These are phyloP conservation scores for Spialia ferax DNA, from an alignment of 2,888 invertebrate species.

Conservation along the genomic window DNA sequence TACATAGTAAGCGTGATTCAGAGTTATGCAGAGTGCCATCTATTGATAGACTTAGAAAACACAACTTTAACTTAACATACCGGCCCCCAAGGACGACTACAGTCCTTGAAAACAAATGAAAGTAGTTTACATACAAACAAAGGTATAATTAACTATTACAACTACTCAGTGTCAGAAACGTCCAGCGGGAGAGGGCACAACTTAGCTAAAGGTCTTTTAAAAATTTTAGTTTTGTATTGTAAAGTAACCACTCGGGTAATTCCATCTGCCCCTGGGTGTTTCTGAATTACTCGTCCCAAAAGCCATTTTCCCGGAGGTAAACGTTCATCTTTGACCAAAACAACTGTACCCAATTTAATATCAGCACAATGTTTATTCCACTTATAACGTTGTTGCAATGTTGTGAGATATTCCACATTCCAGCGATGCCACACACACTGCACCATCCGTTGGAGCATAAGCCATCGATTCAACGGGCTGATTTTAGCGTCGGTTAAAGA, in stretches of 20 bases:
- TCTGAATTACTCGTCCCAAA: conserved; percentile 8
- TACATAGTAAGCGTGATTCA: no score
- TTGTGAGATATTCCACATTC: conserved; percentile 40
- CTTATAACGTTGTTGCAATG: conserved; percentile 28
- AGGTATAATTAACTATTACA: background rate
- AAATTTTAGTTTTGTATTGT: conserved; percentile 12
- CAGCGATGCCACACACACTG: conserved; percentile 45
- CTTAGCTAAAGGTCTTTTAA: conserved; percentile 12
- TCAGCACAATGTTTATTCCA: conserved; percentile 16
- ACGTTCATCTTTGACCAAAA: background rate
- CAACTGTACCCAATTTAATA: background rate
- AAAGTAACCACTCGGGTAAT: conserved; percentile 6
- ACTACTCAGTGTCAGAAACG: background rate
- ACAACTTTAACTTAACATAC: background rate
- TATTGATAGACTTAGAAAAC: background rate
- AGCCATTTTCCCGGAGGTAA: conserved; percentile 19
- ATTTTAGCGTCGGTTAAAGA: background rate
- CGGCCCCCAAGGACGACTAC: background rate
- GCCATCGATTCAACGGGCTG: conserved; percentile 21
- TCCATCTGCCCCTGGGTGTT: conserved; percentile 26
- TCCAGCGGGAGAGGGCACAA: conserved; percentile 2
- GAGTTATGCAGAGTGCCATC: background rate
- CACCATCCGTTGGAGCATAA: conserved; percentile 39
- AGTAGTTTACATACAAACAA: no score
- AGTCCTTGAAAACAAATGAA: background rate